A percentile compares a stretch with the other conserved stretches of the same genome.
phyloP scores from a whole-genome alignment of 1,140 invertebrate species.

The Choristoneura fumiferana region DNA sequence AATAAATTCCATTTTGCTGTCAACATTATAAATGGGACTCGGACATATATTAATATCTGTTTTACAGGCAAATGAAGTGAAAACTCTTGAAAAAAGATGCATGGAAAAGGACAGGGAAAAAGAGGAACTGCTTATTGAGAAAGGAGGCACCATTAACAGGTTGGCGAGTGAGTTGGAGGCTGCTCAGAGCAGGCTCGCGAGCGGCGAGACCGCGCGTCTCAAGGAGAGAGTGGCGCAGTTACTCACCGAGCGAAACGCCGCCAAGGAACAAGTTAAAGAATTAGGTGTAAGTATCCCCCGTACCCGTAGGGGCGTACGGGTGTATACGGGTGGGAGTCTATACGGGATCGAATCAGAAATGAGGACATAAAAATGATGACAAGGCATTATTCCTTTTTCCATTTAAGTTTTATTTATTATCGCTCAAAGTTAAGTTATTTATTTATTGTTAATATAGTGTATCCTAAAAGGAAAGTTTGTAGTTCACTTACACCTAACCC shows the following conservation, averaged over 20 bases:
- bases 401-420: slow-evolving; percentile 10
- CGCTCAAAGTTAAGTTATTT: slow-evolving; percentile 24
- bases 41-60: background rate
- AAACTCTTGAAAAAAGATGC: slow-evolving; percentile 73
- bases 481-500: too few species aligned
- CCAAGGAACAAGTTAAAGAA: slow-evolving; percentile 68
- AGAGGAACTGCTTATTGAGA: slow-evolving; percentile 77
- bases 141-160: slow-evolving; percentile 77
- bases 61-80: slow-evolving; percentile 75
- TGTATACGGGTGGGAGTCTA: too few species aligned
- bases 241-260: slow-evolving; percentile 54
- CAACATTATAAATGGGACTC: too few species aligned
- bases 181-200: slow-evolving; percentile 63
- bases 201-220: slow-evolving; percentile 44
- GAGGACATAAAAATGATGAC: background rate
- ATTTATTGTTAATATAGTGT: slow-evolving; percentile 23
- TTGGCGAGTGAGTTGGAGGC: slow-evolving; percentile 73
- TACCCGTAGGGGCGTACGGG: too few species aligned
- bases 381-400: background rate
- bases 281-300: slow-evolving; percentile 59
- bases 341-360: too few species aligned
- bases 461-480: slow-evolving; percentile 27
- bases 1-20: too few species aligned
- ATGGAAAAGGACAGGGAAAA: slow-evolving; percentile 75
- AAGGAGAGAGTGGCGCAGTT: slow-evolving; percentile 63